Evolutionary conservation across 2,113 vertebrate genomes (phyloP), one percentile per base, ranked within the genome.

Genomic region (Gadus macrocephalus): DNA sequence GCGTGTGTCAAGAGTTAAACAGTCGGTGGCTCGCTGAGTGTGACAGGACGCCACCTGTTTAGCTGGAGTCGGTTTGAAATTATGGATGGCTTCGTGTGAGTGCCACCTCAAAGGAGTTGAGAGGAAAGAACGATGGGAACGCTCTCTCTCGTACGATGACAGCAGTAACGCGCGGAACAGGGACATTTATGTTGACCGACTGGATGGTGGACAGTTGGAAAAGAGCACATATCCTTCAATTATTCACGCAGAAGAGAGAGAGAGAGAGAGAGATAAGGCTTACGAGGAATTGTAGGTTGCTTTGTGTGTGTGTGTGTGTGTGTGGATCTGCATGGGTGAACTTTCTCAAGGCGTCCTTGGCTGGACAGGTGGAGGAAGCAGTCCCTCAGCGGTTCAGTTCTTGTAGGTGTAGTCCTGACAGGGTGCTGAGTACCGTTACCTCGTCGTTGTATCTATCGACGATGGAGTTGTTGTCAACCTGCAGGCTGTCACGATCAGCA

Each of bases 241-340:
- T 82, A 88, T 87, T 86, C 71, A 88, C 82, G 79, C 0, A 42
- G 80, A 25, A 71, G 76, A 85, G 72, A 70, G 62, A 81, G 25
- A 3, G 25, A 25, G 25, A 25, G 20, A 20, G 25, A 25, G 25
- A 25, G 83, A 86, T 81, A 35, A 7, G 31, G 31, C 2, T 4
- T 35, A 35, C 31, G 31, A 35, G 31, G 31, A 35, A 4, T 35
- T 35, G 31, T 35, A 7, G 31, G 31, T 35, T 35, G 31, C 31
- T 49, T 49, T 42, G 38, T 42, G 38, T 42, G 38, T 42, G 38
- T 42, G 38, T 42, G 38, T 42, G 38, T 49, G 42, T 49, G 42
- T 9, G 42, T 49, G 42, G 42, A 49, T 49, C 42, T 49, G 42
- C 42, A 49, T 49, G 42, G 42, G 8, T 49, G 42, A 49, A 49